Conservation (phyloP, 2,888 invertebrate genomes). For the Crossocerus cetratus region DNA sequence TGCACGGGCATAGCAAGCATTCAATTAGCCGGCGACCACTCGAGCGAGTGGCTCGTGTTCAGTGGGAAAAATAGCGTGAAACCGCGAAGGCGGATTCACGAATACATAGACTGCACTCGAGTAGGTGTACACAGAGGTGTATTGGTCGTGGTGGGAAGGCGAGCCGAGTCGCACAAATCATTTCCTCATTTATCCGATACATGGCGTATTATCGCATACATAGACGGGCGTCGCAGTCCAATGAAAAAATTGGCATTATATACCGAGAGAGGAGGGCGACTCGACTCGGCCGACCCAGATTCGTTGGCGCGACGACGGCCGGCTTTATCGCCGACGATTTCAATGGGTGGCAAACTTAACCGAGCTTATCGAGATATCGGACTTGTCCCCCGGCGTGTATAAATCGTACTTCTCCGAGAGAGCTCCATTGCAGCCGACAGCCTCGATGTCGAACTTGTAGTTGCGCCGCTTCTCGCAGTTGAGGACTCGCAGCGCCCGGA, state of each 20-base stretch:
- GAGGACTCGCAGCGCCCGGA: constrained; percentile 89
- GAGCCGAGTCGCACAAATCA: constrained; percentile 18
- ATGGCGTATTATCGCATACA: constrained; percentile 18
- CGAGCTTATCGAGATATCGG: constrained; percentile 4
- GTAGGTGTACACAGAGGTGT: too few species aligned
- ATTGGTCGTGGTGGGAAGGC: background rate
- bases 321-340: constrained; percentile 16
- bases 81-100: constrained; percentile 16
- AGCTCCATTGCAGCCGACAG: constrained; percentile 92
- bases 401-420: constrained; percentile 86
- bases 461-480: constrained; percentile 96
- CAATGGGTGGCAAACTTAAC: constrained; percentile 15
- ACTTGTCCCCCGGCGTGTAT: background rate
- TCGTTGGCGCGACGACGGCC: constrained; percentile 7
- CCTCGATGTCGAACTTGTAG: constrained; percentile 97
- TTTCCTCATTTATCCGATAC: constrained; percentile 35
- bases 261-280: constrained; percentile 13
- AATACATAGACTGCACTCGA: constrained; percentile 3
- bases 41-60: background rate
- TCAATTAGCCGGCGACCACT: background rate
- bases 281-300: constrained; percentile 28
- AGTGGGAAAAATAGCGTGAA: constrained; percentile 10
- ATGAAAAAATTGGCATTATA: constrained; percentile 28
- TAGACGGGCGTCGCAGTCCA: background rate
- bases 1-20: background rate